Evolutionary conservation across 2,888 invertebrate genomes (phyloP).

Genomic region (Caenorhabditis wallacei): DNA sequence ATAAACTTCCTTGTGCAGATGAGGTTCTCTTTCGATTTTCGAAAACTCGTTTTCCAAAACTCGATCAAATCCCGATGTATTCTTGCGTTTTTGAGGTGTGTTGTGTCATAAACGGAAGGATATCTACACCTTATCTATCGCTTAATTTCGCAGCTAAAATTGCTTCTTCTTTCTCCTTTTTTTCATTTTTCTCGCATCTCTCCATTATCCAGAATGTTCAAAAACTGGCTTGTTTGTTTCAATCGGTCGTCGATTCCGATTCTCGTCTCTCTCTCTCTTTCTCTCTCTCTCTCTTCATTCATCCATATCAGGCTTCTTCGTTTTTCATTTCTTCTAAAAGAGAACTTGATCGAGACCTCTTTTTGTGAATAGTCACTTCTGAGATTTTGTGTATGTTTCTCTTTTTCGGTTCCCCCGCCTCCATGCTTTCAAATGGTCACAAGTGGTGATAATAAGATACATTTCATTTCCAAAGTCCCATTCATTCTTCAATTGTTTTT

Average conservation of each 20-base stretch:
- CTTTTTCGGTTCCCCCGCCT: conserved; percentile 31
- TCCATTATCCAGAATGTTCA: conserved; percentile 44
- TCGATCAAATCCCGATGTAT: not conserved
- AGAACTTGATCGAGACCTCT: conserved; percentile 63
- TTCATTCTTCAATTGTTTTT: conserved; percentile 13
- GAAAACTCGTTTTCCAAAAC: not conserved
- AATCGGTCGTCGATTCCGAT: conserved; percentile 50
- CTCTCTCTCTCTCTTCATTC: conserved; percentile 5
- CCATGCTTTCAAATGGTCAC: conserved; percentile 12
- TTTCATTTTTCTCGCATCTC: conserved; percentile 28
- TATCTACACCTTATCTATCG: conserved; percentile 42
- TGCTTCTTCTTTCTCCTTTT: conserved; percentile 27
- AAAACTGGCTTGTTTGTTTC: conserved; percentile 65
- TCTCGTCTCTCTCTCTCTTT: conserved; percentile 37
- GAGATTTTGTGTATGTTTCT: conserved; percentile 42
- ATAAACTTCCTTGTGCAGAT: too few relatives aligned
- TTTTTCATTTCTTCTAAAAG: conserved; percentile 20
- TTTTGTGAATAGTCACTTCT: conserved; percentile 48
- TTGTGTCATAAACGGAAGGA: conserved; percentile 58
- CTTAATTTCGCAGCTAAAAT: conserved; percentile 46
- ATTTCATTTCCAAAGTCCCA: conserved; percentile 35
- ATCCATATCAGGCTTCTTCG: conserved; percentile 51
- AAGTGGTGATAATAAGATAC: conserved; percentile 59
- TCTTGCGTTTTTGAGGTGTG: conserved; percentile 5
- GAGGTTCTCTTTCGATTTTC: too few relatives aligned